Evolutionary conservation across 1,140 invertebrate species (phyloP), one percentile per base, ranked within the genome.

Genomic region (Polypedilum vanderplanki): DNA sequence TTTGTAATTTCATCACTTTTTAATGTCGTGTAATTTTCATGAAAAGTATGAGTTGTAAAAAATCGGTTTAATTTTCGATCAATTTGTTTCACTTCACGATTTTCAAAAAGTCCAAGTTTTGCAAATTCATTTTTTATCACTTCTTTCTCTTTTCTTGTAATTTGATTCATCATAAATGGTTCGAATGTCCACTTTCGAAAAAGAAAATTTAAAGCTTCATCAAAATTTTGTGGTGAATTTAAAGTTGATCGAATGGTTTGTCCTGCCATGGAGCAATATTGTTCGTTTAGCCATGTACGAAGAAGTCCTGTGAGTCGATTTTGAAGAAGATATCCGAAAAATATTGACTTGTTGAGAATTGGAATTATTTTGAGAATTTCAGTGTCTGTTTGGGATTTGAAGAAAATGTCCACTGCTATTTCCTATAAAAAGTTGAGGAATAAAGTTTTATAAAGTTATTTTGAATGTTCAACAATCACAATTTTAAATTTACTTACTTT

Each of bases 51-150:
- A 10, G 65, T 70, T 12, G 65, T 70, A 20, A 70, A 70, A 10
- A 70, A 70, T 20, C 65, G 17, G 20, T 70, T 70, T 1, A 70
- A 70, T 20, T 70, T 70, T 18, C 9, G 9, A 22, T 1, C 0
- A 7, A 70, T 7, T 22, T 20, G 20, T 20, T 70, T 70, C 9
- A 5, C 18, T 70, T 70, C 65, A 0, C 20, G 17, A 7, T 3
- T 18, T 20, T 70, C 65, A 70, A 70, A 70, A 0, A 70, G 17
- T 5, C 65, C 65, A 10, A 70, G 18, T 20, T 70, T 70, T 0
- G 65, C 65, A 70, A 70, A 70, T 8, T 70, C 65, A 22, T 70
- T 70, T 70, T 70, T 70, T 7, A 70, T 7, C 7, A 70, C 65
- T 18, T 70, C 65, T 18, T 70, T 70, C 3, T 70, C 15, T 18